Evolutionary conservation across 2,113 vertebrate species (phyloP).

Genomic region (Zosterops japonicus): DNA sequence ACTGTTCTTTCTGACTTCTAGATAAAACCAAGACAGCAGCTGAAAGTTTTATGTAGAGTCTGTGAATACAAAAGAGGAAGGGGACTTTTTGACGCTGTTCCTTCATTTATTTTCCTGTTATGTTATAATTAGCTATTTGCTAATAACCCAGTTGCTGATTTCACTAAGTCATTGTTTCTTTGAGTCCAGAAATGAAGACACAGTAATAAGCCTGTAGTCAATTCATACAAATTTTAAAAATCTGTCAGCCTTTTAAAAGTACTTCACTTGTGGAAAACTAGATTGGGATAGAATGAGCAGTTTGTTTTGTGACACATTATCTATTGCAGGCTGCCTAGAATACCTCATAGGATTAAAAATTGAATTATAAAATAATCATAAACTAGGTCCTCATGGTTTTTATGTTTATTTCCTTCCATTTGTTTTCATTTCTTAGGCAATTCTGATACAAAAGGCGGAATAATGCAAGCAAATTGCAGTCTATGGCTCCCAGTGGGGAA

Average conservation of each 20-base stretch:
- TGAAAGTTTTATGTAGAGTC: background rate
- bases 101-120: background rate
- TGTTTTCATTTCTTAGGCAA: constrained; percentile 41
- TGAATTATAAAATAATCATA: constrained; percentile 37
- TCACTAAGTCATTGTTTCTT: background rate
- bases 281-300: background rate
- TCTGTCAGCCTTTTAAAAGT: background rate
- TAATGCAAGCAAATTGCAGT: constrained; percentile 38
- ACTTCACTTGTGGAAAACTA: background rate
- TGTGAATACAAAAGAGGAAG: background rate
- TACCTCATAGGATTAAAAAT: constrained; percentile 28
- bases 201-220: background rate
- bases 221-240: background rate
- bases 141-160: background rate
- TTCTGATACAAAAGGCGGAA: constrained; percentile 34
- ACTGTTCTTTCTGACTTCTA: background rate
- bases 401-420: constrained; percentile 48
- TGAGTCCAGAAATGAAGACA: background rate
- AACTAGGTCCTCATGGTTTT: background rate
- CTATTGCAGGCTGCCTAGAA: background rate
- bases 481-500: background rate
- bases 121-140: background rate
- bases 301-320: background rate
- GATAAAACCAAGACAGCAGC: background rate
- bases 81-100: background rate